Evolutionary conservation across 2,888 invertebrate species (phyloP).

Genomic region (Poecilobothrus nobilitatus): DNA sequence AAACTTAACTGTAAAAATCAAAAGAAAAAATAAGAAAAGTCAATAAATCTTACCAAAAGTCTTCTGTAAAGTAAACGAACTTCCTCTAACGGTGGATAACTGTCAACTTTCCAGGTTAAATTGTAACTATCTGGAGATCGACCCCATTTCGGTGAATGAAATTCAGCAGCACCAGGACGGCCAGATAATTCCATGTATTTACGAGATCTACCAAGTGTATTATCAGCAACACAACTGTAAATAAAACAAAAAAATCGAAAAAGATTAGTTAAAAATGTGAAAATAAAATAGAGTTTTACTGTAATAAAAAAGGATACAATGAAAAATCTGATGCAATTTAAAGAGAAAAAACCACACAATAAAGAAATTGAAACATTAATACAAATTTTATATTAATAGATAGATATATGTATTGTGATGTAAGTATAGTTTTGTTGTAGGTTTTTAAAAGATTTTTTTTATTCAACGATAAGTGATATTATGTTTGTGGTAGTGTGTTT

Average conservation of each 20-base stretch:
- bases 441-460: too few relatives aligned
- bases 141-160: constrained; percentile 58
- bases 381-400: not conserved
- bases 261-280: not conserved
- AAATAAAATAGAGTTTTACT: too few relatives aligned
- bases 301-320: not conserved
- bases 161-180: constrained; percentile 60
- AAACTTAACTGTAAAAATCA: not conserved
- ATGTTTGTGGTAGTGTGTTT: too few relatives aligned
- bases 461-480: too few relatives aligned
- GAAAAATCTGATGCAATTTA: not conserved
- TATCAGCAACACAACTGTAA: constrained; percentile 61
- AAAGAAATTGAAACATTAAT: not conserved
- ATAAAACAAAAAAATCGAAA: constrained; percentile 20
- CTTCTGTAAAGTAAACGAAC: constrained; percentile 60
- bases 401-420: not conserved
- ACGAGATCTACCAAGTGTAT: constrained; percentile 57
- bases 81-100: constrained; percentile 63
- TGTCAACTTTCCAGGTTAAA: constrained; percentile 62
- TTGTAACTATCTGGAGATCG: constrained; percentile 53
- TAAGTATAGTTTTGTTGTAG: not conserved
- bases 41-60: constrained; percentile 49
- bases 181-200: constrained; percentile 65
- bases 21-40: constrained; percentile 52
- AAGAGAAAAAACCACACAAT: not conserved